Evolutionary conservation across 2,888 invertebrate genomes (phyloP), one percentile per base, ranked within the genome.

Genomic region (Panorpa germanica): DNA sequence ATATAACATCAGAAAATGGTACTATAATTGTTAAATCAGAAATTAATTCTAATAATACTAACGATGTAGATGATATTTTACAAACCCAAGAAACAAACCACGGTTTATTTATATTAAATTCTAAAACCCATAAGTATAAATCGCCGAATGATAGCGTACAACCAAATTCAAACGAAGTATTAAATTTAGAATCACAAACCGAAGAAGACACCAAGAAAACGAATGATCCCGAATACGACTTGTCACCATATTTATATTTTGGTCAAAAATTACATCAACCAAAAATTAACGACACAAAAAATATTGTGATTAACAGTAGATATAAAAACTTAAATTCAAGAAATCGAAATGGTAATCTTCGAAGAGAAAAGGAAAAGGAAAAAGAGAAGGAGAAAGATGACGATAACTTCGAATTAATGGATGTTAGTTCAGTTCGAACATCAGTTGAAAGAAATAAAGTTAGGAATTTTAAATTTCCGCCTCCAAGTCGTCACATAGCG

Each of bases 191-290:
- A n/a, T n/a, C n/a, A n/a, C n/a, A n/a, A n/a, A n/a, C n/a, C n/a
- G n/a, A n/a, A n/a, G n/a, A n/a, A n/a, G n/a, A n/a, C n/a, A n/a
- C n/a, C n/a, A n/a, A n/a, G n/a, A n/a, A n/a, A n/a, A n/a, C n/a
- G n/a, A n/a, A n/a, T n/a, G n/a, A n/a, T n/a, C n/a, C n/a, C n/a
- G 50, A 48, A 23, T 44, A 48, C 24, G 72, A 73, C 41, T 63
- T 73, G 57, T 64, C 67, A 28, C 73, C 74, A 8, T 76, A 75
- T 48, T 55, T 72, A 33, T 70, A 62, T 43, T 76, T 76, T 44
- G 76, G 76, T 0, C 68, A 73, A 43, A 75, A 75, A 45, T 43
- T 65, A 22, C 54, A 57, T 2, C 55, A 57, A 0, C 46, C 57
- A 2, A 47, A 45, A 25, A 53, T 41, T 12, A 45, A 45, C 22